A percentile compares a stretch with the other conserved stretches of the same genome.
phyloP scores from a whole-genome alignment of 2,113 vertebrate species.

The human (Homo sapiens) region DNA sequence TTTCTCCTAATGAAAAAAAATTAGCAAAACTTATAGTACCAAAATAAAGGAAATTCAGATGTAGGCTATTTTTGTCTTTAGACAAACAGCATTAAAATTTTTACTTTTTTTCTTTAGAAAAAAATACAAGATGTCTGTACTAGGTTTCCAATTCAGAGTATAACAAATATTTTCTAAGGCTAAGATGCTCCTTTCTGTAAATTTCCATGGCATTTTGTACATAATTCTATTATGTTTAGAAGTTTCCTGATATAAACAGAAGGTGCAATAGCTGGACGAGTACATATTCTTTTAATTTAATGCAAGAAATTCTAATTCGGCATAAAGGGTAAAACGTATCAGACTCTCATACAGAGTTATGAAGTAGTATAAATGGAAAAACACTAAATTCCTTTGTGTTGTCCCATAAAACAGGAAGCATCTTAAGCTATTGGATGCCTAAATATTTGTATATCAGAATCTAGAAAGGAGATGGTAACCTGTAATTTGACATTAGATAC shows the following conservation, averaged over 20 bases:
- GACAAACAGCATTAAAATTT: background rate
- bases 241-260: background rate
- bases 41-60: background rate
- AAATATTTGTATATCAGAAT: background rate
- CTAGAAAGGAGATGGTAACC: background rate
- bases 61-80: constrained; percentile 44
- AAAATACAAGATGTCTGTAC: too few species aligned
- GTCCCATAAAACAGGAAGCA: background rate
- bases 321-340: constrained; percentile 8
- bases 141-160: too few species aligned
- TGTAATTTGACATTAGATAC: background rate
- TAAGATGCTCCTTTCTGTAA: too few species aligned
- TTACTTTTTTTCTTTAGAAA: background rate
- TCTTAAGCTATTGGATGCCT: background rate
- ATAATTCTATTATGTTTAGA: background rate
- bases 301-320: constrained; percentile 11
- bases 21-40: background rate
- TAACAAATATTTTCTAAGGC: too few species aligned
- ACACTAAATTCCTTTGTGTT: background rate
- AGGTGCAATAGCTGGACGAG: background rate
- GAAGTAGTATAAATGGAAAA: background rate
- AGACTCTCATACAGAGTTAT: background rate
- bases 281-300: constrained; percentile 21
- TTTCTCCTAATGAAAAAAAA: background rate
- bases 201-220: too few species aligned